Base-by-base conservation (phyloP, 2,113 vertebrate species). In the Diadophis punctatus region DNA sequence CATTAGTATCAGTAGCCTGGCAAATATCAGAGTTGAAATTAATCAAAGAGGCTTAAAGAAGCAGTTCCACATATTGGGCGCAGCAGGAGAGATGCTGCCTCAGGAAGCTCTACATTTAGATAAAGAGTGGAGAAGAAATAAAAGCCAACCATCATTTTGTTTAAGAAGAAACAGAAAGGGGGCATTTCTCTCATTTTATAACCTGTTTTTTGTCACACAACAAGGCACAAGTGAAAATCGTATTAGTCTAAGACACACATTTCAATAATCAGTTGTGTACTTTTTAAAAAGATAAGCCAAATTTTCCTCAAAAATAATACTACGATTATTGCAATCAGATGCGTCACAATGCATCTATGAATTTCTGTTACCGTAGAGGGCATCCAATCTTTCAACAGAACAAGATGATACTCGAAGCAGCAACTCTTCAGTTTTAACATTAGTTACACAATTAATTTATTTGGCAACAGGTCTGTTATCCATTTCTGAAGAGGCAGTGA, bases 11-110 rank as follows among this genome's bases (percentile, higher is more conserved):
- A 94, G 94, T 93, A 97, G 96, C 96, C 97, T 98, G 97, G 97
- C 95, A 96, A 97, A 96, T 97, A 97, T 97, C 97, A 98, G 94
- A 92, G 96, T 96, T 89, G 95, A 97, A 96, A 95, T 95, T 96
- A 97, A 97, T 96, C 96, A 98, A 96, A 97, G 94, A 92, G 92
- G 55, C 97, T 97, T 96, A 93, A 90, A 95, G 93, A 68, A 51
- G 86, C 68, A 94, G 94, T 89, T 93, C 93, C 91, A 96, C 97
- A 95, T 95, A 95, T 86, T 0, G 90, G 14, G 96, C 90, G 86
- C 80, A 96, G 96, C 93, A 92, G 96, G 97, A 96, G 96, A 91
- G 97, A 95, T 97, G 87, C 98, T 97, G 97, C 90, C 88, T 34
- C 60, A 94, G 93, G 63, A 91, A 90, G 93, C 93, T 93, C 93